Conservation (phyloP, 1,140 invertebrate species). For the Theocolax elegans region DNA sequence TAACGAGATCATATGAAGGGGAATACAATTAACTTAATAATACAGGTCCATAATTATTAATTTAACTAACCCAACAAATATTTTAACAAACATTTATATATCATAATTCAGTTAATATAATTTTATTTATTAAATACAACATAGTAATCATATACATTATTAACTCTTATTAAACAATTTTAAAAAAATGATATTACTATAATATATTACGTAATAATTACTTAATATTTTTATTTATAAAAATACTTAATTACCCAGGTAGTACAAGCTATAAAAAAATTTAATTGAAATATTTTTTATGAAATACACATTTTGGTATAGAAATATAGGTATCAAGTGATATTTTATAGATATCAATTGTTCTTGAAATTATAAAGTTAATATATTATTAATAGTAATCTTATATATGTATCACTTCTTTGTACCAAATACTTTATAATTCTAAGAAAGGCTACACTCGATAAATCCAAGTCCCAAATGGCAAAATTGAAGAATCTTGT, state of each 20-base stretch:
- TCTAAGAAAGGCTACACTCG: neutral
- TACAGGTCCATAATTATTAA: constrained; percentile 2
- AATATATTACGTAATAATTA: too few species aligned
- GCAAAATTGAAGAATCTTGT: constrained; percentile 63
- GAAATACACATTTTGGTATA: neutral
- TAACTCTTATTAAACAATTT: too few species aligned
- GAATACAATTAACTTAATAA: constrained; percentile 16
- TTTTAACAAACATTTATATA: constrained; percentile 8
- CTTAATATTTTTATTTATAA: neutral
- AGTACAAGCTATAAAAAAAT: neutral
- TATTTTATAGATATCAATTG: neutral
- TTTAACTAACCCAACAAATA: constrained; percentile 17
- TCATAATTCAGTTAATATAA: constrained; percentile 15
- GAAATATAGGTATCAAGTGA: neutral
- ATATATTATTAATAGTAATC: neutral
- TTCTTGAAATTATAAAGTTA: neutral
- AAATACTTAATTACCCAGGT: neutral
- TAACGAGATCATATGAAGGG: constrained; percentile 18
- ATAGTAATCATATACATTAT: constrained; percentile 13
- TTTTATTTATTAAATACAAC: constrained; percentile 26
- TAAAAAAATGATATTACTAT: too few species aligned
- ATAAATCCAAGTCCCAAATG: constrained; percentile 26
- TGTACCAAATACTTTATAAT: neutral
- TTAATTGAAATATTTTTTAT: neutral
- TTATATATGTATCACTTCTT: neutral